These are phyloP conservation scores for Hydrocynus forskahlii DNA, from an alignment of 2,797 vertebrate genomes.

Conservation along the genomic window DNA sequence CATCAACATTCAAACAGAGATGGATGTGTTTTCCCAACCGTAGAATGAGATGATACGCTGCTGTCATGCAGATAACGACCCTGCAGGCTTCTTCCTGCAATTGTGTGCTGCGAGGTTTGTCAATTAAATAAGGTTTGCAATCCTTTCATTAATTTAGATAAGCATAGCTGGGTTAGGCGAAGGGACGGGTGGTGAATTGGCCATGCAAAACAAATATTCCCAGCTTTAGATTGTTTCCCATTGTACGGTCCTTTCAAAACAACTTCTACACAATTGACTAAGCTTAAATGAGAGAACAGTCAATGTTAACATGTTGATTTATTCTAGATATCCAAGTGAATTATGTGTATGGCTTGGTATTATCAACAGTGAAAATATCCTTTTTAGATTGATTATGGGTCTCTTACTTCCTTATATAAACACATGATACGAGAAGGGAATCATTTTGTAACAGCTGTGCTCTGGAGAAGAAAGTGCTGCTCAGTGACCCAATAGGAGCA, in stretches of 20 bases:
- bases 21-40: slow-evolving; percentile 37
- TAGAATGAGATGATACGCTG: slow-evolving; percentile 38
- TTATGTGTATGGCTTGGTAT: neutral
- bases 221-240: slow-evolving; percentile 2
- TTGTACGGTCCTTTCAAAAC: slow-evolving; percentile 23
- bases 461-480: neutral
- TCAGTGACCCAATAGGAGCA: neutral
- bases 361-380: neutral
- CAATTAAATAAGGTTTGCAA: slow-evolving; percentile 46
- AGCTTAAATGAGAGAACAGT: neutral
- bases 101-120: slow-evolving; percentile 34
- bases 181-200: slow-evolving; percentile 17
- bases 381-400: neutral
- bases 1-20: slow-evolving; percentile 41
- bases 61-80: slow-evolving; percentile 44
- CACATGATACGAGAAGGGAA: neutral
- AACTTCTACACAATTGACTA: slow-evolving; percentile 1
- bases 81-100: slow-evolving; percentile 28
- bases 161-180: slow-evolving; percentile 14
- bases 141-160: slow-evolving; percentile 45
- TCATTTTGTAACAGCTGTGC: too few relatives aligned
- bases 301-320: neutral
- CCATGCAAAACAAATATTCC: slow-evolving; percentile 41
- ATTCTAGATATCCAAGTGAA: neutral
- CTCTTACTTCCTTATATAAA: neutral